Evolutionary conservation across 2,888 invertebrate genomes (phyloP), one percentile per base, ranked within the genome.

Genomic region (Xestoiulus laeticollis): DNA sequence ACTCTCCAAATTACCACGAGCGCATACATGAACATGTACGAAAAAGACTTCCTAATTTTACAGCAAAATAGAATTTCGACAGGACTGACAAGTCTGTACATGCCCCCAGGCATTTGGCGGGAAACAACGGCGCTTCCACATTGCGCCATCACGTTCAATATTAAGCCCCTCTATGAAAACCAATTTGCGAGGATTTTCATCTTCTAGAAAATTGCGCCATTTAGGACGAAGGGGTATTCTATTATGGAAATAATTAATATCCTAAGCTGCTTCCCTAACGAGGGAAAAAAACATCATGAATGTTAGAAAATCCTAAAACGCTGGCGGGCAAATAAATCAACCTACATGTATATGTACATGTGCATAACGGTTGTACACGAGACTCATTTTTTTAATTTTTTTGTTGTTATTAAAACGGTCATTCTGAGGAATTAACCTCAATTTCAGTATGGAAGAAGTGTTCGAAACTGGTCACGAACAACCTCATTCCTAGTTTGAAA

Each of bases 211-310:
- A 68, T 26, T 48, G 16, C 48, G 16, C 26, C 5, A 43, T 43
- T 43, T 43, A 43, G 43, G 43, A 43, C 43, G 43, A 43, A 12
- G 68, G 4, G 68, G 26, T 26, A 26, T 68, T 68, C 68, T 26
- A 26, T 68, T 26, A 68, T 68, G 68, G 26, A 68, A 68, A 68
- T 68, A 68, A 68, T 68, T 68, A 68, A 68, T 68, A 68, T 26
- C 68, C 68, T 16, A 68, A 19, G 5, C 22, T 1, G 68, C n/a
- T 43, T 10, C 5, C 68, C 1, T 2, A 68, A 68, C 68, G 26
- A 68, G 10, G 26, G 22, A 53, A 68, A 68, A 68, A 68, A 22
- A 68, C 68, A 22, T 19, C 12, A 5, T 1, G 19, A 68, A 68
- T 43, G 43, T 43, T 8, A 12, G 43, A 43, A 43, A 12, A 43